These are phyloP conservation scores for Odontamblyopus lacepedii DNA, from an alignment of 2,797 vertebrate genomes.

Conservation along the genomic window DNA sequence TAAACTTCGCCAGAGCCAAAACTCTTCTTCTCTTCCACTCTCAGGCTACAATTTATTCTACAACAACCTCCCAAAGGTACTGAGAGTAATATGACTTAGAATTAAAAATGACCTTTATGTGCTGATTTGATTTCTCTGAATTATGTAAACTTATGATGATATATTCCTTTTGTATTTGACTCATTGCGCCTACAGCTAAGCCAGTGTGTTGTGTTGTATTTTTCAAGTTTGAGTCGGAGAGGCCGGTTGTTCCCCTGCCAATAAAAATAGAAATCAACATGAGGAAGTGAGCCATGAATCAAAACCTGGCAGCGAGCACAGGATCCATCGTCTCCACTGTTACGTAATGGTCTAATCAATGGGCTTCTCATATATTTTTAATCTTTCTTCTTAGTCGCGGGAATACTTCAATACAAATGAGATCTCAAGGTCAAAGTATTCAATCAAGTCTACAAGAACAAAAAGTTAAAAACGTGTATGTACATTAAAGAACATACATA, in stretches of 20 bases:
- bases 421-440: slow-evolving; percentile 1
- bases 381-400: neutral
- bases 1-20: too few relatives aligned
- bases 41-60: too few relatives aligned
- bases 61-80: neutral
- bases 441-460: neutral
- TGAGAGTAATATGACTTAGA: neutral
- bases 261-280: slow-evolving; percentile 4
- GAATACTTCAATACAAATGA: neutral
- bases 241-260: neutral
- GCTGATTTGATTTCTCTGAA: neutral
- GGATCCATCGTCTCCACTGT: neutral
- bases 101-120: neutral
- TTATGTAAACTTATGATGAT: neutral
- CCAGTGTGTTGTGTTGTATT: neutral
- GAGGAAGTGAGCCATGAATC: slow-evolving; percentile 11
- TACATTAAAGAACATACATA: neutral
- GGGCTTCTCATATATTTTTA: neutral
- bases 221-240: neutral
- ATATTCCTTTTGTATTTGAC: neutral
- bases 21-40: too few relatives aligned
- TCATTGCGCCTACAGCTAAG: neutral
- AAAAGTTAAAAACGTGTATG: neutral
- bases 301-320: neutral
- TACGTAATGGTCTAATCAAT: slow-evolving; percentile 5